Percentiles rank a stretch among this genome's conserved stretches.
phyloP scores from a whole-genome alignment of 2,888 invertebrate species.

The Xanthorhoe designata region DNA sequence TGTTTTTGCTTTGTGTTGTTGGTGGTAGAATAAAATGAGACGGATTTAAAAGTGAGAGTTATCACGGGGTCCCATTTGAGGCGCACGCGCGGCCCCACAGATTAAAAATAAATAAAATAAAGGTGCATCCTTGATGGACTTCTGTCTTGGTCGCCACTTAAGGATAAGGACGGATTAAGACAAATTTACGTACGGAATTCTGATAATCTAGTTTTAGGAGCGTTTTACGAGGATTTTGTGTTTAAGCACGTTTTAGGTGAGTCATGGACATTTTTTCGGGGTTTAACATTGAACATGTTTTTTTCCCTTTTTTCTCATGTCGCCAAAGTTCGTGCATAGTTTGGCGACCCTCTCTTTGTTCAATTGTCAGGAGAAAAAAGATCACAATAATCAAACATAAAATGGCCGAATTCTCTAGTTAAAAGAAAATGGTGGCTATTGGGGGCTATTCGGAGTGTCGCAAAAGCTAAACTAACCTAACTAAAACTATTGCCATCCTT shows the following conservation, averaged over 20 bases:
- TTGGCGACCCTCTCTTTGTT: too few relatives aligned
- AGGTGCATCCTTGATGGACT: slow-evolving; percentile 66
- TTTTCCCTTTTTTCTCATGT: too few relatives aligned
- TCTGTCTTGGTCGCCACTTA: slow-evolving; percentile 63
- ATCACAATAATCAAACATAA: too few relatives aligned
- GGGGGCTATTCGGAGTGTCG: too few relatives aligned
- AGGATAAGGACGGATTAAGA: slow-evolving; percentile 57
- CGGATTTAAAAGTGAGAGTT: slow-evolving; percentile 84
- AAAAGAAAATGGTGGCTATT: too few relatives aligned
- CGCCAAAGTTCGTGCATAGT: too few relatives aligned
- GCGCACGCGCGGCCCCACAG: slow-evolving; percentile 81
- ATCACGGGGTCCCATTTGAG: slow-evolving; percentile 82
- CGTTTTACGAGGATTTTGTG: slow-evolving; percentile 35
- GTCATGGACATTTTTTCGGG: slow-evolving; percentile 13
- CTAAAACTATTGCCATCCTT: too few relatives aligned
- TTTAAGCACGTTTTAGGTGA: slow-evolving; percentile 17
- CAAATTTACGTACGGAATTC: slow-evolving; percentile 44
- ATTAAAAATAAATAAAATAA: slow-evolving; percentile 66
- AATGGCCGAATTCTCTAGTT: too few relatives aligned
- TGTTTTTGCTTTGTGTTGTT: slow-evolving; percentile 44
- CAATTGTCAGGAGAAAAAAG: too few relatives aligned
- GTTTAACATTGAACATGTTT: neutral
- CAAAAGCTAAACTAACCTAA: too few relatives aligned
- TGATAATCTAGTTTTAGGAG: slow-evolving; percentile 43
- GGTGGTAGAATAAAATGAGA: slow-evolving; percentile 67